These are phyloP conservation scores for Gari tellinella DNA, from an alignment of 2,888 invertebrate species.

Conservation along the genomic window DNA sequence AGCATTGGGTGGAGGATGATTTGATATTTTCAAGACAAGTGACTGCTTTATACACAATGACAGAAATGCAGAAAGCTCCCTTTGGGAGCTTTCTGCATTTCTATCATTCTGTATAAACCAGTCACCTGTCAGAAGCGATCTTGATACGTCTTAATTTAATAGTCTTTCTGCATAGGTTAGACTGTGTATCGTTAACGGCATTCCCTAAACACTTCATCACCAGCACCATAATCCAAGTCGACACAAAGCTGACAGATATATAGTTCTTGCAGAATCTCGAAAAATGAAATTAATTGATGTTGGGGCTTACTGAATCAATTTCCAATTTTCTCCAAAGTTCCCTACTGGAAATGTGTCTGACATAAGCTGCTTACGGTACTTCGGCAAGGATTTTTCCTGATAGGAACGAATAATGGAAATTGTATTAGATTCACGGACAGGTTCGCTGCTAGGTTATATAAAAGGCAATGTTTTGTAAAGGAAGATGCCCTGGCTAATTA, in stretches of 20 bases:
- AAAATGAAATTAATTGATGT: slow-evolving; percentile 65
- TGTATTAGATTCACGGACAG: slow-evolving; percentile 27
- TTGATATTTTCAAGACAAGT: too few relatives aligned
- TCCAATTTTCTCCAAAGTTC: slow-evolving; percentile 59
- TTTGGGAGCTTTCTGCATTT: too few relatives aligned
- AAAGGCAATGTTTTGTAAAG: slow-evolving; percentile 11
- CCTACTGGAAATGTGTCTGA: slow-evolving; percentile 59
- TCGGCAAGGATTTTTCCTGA: slow-evolving; percentile 49
- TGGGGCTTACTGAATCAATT: slow-evolving; percentile 62
- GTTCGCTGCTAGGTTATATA: slow-evolving; percentile 20
- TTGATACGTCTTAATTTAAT: too few relatives aligned
- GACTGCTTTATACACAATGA: too few relatives aligned
- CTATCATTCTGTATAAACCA: too few relatives aligned
- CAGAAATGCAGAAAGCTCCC: too few relatives aligned
- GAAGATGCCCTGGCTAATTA: too few relatives aligned
- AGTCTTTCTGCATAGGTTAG: too few relatives aligned
- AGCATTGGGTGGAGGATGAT: too few relatives aligned
- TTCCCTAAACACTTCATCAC: slow-evolving; percentile 31
- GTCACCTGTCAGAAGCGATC: too few relatives aligned
- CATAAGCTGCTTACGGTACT: slow-evolving; percentile 59
- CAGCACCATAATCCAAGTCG: slow-evolving; percentile 26
- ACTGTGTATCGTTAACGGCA: background rate
- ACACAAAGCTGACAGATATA: slow-evolving; percentile 63
- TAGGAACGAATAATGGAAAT: slow-evolving; percentile 55
- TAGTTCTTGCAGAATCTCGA: slow-evolving; percentile 53